Percentiles rank a stretch among this genome's conserved stretches.
These are phyloP conservation scores for Nemopilema nomurai DNA, from an alignment of 30 jellyfish, hydroid and myxozoan species.

Conservation along the genomic window DNA sequence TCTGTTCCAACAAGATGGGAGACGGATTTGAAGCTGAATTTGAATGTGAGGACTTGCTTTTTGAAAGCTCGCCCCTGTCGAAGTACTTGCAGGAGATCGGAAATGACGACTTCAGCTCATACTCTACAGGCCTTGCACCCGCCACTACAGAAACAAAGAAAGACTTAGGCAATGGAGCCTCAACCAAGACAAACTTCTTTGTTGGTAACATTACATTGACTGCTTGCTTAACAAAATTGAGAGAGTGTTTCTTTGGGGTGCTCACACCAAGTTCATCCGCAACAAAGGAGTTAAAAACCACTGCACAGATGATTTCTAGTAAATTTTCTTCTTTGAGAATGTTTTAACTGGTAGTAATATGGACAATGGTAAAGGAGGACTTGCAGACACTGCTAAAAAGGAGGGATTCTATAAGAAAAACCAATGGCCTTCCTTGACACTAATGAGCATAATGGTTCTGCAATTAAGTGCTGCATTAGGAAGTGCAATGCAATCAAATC, in stretches of 20 bases:
- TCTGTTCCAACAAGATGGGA: conserved; percentile 19
- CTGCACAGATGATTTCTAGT: not conserved
- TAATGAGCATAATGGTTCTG: not conserved
- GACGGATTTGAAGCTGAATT: conserved; percentile 23
- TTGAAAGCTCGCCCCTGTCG: conserved; percentile 54
- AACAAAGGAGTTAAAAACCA: not conserved
- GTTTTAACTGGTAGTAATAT: not conserved
- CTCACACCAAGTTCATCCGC: not conserved
- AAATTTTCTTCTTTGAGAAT: not conserved
- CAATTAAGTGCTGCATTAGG: not conserved
- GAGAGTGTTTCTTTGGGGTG: not conserved
- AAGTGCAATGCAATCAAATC: not conserved
- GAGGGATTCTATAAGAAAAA: not conserved
- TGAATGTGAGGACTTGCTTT: conserved; percentile 46
- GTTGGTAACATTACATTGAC: not conserved
- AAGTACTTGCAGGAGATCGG: conserved; percentile 60
- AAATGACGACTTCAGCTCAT: conserved; percentile 21
- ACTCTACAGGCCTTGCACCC: not conserved
- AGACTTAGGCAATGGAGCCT: not conserved
- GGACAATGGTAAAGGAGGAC: not conserved
- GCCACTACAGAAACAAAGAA: not conserved
- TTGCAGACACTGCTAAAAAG: not conserved
- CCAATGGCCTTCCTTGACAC: not conserved
- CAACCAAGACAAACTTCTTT: not conserved
- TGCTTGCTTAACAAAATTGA: not conserved